Evolutionary conservation across 2,888 invertebrate genomes (phyloP).

Genomic region (Chirona hameri): DNA sequence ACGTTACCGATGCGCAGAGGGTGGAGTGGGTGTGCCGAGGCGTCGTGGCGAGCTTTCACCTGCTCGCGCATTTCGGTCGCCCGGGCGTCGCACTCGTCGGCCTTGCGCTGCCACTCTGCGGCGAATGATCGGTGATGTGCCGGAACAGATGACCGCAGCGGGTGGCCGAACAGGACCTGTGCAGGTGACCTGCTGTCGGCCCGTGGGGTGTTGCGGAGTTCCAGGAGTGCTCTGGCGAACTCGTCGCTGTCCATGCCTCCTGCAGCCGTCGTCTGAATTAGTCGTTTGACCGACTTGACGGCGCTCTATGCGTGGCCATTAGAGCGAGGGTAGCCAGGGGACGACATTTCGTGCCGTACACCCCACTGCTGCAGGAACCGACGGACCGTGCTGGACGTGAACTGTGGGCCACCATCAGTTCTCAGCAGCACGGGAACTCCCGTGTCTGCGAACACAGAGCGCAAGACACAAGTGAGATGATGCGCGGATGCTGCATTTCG

Average conservation of each 20-base stretch:
- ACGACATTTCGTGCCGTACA: slow-evolving; percentile 11
- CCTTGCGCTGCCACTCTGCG: neutral
- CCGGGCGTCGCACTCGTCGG: neutral
- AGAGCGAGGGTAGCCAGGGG: neutral
- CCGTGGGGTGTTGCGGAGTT: too few relatives aligned
- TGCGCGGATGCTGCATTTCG: neutral
- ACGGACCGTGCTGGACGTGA: neutral
- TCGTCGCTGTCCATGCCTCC: neutral
- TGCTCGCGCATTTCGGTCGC: neutral
- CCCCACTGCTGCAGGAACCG: slow-evolving; percentile 12
- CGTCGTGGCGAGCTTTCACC: neutral
- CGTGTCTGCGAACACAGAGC: neutral
- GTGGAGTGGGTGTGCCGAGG: neutral
- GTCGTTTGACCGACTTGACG: neutral
- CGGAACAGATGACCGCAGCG: slow-evolving; percentile 12
- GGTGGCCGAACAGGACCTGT: too few relatives aligned
- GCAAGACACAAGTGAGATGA: neutral
- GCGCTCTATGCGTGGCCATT: slow-evolving; percentile 8
- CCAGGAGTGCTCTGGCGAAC: neutral
- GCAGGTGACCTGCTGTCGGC: too few relatives aligned
- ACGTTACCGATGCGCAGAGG: neutral
- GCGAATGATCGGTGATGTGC: slow-evolving; percentile 25
- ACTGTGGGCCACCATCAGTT: too few relatives aligned
- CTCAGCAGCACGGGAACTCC: neutral
- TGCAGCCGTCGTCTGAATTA: neutral